Evolutionary conservation across 2,113 vertebrate genomes (phyloP).

Genomic region (Cinclus cinclus): DNA sequence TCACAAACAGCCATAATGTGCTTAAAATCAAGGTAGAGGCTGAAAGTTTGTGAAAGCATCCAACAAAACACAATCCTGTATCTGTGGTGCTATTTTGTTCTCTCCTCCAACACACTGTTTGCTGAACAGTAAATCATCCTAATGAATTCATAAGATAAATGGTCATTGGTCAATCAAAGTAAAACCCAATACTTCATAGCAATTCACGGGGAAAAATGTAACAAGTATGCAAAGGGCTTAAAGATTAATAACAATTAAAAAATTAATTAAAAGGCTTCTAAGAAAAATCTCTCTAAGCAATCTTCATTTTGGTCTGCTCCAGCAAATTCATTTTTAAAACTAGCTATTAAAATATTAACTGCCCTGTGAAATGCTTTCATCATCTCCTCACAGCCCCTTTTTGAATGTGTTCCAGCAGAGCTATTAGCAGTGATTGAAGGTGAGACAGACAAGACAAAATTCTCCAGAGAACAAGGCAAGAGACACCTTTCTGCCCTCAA

Average conservation of each 20-base stretch:
- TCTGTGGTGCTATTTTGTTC: not conserved
- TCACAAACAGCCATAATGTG: not conserved
- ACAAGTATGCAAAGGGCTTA: not conserved
- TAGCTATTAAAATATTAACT: slow-evolving; percentile 62
- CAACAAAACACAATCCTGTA: not conserved
- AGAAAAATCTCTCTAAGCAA: slow-evolving; percentile 11
- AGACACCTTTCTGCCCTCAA: slow-evolving; percentile 66
- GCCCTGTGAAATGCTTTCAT: slow-evolving; percentile 61
- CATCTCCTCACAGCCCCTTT: slow-evolving; percentile 41
- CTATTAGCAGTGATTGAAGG: slow-evolving; percentile 89
- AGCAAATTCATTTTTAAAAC: slow-evolving; percentile 31
- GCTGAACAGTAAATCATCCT: not conserved
- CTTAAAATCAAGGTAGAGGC: not conserved
- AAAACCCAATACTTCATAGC: not conserved
- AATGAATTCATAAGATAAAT: slow-evolving; percentile 5
- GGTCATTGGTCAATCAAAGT: slow-evolving; percentile 24
- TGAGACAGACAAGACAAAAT: slow-evolving; percentile 73
- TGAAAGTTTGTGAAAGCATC: not conserved
- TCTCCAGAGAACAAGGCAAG: slow-evolving; percentile 72
- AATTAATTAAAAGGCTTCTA: not conserved
- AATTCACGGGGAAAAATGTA: not conserved
- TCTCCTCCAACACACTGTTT: not conserved
- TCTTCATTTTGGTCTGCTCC: slow-evolving; percentile 27
- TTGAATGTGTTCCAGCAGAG: slow-evolving; percentile 80
- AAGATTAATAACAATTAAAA: slow-evolving; percentile 32